phyloP scores from a whole-genome alignment of 2,888 invertebrate species.

The Pycnomerus fuliginosus region DNA sequence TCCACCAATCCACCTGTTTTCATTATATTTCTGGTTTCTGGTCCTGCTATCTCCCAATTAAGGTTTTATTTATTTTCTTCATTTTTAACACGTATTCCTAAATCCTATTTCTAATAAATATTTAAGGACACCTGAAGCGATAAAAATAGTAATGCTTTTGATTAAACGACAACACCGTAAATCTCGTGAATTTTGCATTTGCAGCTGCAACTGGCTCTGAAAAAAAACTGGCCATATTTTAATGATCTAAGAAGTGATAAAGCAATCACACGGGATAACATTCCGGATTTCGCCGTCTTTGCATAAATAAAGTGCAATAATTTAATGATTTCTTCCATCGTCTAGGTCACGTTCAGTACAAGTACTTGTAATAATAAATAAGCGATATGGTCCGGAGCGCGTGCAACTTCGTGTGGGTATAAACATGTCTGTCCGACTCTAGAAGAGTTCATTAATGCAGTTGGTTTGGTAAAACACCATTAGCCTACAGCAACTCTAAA shows the following conservation, averaged over 20 bases:
- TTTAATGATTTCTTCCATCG: constrained; percentile 50
- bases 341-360: constrained; percentile 51
- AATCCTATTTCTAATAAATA: no score
- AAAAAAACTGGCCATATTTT: no score
- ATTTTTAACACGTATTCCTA: no score
- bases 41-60: no score
- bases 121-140: no score
- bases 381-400: constrained; percentile 53
- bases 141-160: constrained; percentile 3
- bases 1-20: no score
- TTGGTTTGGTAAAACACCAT: constrained; percentile 51
- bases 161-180: constrained; percentile 21
- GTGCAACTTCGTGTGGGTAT: constrained; percentile 52
- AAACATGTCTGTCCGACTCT: constrained; percentile 52
- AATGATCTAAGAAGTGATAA: background rate
- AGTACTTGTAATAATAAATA: constrained; percentile 52
- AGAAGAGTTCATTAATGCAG: constrained; percentile 54
- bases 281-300: constrained; percentile 3
- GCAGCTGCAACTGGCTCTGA: no score
- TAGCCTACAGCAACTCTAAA: constrained; percentile 49
- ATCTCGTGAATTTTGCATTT: constrained; percentile 15
- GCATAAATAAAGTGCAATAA: constrained; percentile 44
- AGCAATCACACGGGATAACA: constrained; percentile 2
- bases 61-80: no score
- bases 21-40: no score